Percentiles rank a stretch among this genome's conserved stretches.
These are phyloP conservation scores for Leptinotarsa juncta DNA, from an alignment of 2,888 invertebrate genomes.

Conservation along the genomic window DNA sequence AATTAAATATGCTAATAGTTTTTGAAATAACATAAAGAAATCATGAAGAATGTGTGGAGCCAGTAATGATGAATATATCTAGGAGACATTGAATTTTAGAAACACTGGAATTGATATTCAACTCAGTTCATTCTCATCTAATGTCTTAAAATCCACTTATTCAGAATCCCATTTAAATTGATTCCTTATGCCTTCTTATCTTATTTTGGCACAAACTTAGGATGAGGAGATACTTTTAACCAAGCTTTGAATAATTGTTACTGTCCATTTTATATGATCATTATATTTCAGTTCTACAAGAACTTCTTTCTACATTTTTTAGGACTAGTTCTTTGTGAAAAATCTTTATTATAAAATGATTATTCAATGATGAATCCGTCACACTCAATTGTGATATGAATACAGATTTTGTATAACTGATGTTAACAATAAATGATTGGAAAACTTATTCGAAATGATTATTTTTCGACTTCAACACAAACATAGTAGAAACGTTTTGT, in stretches of 20 bases:
- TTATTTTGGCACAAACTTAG: constrained; percentile 51
- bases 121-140: no score
- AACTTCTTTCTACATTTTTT: constrained; percentile 21
- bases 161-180: not conserved
- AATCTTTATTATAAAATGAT: constrained; percentile 31
- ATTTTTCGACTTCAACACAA: not conserved
- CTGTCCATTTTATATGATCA: constrained; percentile 46
- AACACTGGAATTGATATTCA: no score
- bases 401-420: constrained; percentile 61
- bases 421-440: constrained; percentile 57
- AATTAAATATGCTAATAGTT: no score
- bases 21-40: no score
- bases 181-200: constrained; percentile 47
- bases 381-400: constrained; percentile 62
- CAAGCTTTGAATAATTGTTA: constrained; percentile 51
- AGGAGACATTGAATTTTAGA: not conserved
- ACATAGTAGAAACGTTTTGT: no score
- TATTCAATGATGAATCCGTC: constrained; percentile 57
- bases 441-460: constrained; percentile 34
- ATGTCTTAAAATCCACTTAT: not conserved
- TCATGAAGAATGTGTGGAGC: no score
- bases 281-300: constrained; percentile 19
- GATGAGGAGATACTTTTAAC: constrained; percentile 42
- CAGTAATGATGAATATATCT: not conserved
- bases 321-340: constrained; percentile 38